Evolutionary conservation across 2,888 invertebrate genomes (phyloP).

Genomic region (Dastarcus helophoroides): DNA sequence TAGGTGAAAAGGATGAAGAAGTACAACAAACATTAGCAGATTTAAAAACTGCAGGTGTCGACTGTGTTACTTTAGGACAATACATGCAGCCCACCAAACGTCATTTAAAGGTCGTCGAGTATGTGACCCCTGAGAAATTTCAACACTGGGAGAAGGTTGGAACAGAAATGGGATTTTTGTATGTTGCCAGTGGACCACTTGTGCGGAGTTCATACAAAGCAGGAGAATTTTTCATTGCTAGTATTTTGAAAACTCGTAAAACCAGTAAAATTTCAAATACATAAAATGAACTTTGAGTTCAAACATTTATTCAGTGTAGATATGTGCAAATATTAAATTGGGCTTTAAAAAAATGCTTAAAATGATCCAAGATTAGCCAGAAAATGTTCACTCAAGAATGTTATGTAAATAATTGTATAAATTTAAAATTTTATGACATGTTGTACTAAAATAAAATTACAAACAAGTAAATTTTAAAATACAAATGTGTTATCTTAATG

Average conservation of each 20-base stretch:
- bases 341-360: too few species aligned
- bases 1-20: constrained; percentile 83
- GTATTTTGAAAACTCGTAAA: constrained; percentile 56
- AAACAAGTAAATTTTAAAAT: too few species aligned
- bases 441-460: too few species aligned
- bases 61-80: constrained; percentile 94
- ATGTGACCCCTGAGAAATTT: constrained; percentile 92
- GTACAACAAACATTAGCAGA: constrained; percentile 80
- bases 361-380: too few species aligned
- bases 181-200: constrained; percentile 94
- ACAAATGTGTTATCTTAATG: too few species aligned
- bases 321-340: too few species aligned
- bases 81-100: constrained; percentile 99
- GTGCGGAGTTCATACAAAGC: constrained; percentile 96
- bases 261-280: too few species aligned
- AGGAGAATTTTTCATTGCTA: constrained; percentile 86
- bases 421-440: too few species aligned
- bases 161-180: constrained; percentile 78
- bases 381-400: too few species aligned
- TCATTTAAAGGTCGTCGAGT: constrained; percentile 85
- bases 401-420: too few species aligned
- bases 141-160: constrained; percentile 77
- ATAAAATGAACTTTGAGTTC: too few species aligned
- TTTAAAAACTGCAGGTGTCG: constrained; percentile 70
- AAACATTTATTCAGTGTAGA: too few species aligned